Evolutionary conservation across 2,113 vertebrate genomes (phyloP), one percentile per base, ranked within the genome.

Genomic region (Oreocharis arfaki): DNA sequence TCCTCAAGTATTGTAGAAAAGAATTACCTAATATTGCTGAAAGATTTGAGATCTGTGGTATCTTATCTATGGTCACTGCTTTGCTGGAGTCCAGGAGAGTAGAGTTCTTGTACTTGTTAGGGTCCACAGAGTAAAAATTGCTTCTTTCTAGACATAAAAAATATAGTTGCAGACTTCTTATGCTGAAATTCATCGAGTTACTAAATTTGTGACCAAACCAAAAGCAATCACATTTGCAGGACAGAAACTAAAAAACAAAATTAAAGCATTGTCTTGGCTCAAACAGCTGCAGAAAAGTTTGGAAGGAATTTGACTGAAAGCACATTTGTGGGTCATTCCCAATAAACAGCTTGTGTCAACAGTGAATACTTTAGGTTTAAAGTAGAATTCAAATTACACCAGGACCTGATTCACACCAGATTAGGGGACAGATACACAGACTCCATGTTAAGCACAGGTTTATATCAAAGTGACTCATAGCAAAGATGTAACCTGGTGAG

Each of bases 1-100:
- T 39, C 67, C 23, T 20, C 20, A 60, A 68, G 14, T 74, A 60
- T 6, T 32, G 30, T 5, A 71, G 81, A 68, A 96, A 85, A 85
- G 1, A 88, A 81, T 98, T 98, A 99, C 99, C 98, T 55, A 97
- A 56, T 97, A 99, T 99, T 77, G 97, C 89, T 63, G 99, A 99
- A 74, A 99, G 81, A 90, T 98, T 97, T 61, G 98, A 97, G 52
- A 98, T 93, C 21, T 96, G 98, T 28, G 92, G 61, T 30, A 97
- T 95, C 86, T 97, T 97, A 90, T 97, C 93, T 90, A 99, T 95
- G 52, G 92, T 92, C 87, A 98, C 74, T 22, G 99, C 99, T 13
- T 97, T 97, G 95, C 98, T 99, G 82, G 80, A 97, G 78, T 99
- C 98, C 79, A 99, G 96, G 75, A 99, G 98, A 80, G 99, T 99